Conservation (phyloP, 2,888 invertebrate genomes). For the Amphipoea lucens region DNA sequence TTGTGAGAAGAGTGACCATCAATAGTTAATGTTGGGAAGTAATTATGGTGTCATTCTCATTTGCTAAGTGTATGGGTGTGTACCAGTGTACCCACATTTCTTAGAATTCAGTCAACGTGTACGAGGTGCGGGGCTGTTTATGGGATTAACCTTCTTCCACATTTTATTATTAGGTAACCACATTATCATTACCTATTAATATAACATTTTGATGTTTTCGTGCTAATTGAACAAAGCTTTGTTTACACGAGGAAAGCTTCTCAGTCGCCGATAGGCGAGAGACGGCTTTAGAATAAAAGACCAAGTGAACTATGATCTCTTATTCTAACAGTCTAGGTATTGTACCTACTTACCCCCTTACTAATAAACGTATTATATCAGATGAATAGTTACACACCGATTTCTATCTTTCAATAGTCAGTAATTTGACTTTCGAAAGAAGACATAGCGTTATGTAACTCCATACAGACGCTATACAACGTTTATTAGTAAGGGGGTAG, state of each 20-base stretch:
- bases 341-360: slow-evolving; percentile 3
- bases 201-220: slow-evolving; percentile 7
- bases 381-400: too few relatives aligned
- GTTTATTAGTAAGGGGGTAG: too few relatives aligned
- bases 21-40: background rate
- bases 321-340: slow-evolving; percentile 10
- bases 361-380: too few relatives aligned
- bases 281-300: background rate
- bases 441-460: too few relatives aligned
- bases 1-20: background rate
- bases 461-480: too few relatives aligned
- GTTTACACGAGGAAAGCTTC: background rate
- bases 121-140: slow-evolving; percentile 20
- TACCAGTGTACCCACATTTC: slow-evolving; percentile 26
- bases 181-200: slow-evolving; percentile 4
- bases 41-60: slow-evolving; percentile 20
- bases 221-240: background rate
- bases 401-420: too few relatives aligned
- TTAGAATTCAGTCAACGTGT: slow-evolving; percentile 21
- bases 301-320: slow-evolving; percentile 5
- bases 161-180: slow-evolving; percentile 15
- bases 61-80: slow-evolving; percentile 41
- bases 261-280: background rate
- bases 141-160: slow-evolving; percentile 21
- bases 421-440: too few relatives aligned